Evolutionary conservation across 2,797 vertebrate species (phyloP).

Genomic region (Anas acuta): DNA sequence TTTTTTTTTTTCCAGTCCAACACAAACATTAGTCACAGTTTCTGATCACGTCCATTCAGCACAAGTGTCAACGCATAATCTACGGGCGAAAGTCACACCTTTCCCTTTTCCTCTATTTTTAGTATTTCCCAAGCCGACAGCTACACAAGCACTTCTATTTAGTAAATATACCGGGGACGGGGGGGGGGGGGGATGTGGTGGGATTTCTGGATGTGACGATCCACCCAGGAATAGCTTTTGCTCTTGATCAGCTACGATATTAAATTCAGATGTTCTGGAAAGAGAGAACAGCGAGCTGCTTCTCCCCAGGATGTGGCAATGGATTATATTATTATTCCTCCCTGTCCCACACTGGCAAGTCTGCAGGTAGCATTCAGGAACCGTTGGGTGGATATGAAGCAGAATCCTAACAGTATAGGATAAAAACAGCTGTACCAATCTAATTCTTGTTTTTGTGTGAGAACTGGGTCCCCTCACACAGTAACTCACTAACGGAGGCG

Average conservation of each 20-base stretch:
- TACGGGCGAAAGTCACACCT: neutral
- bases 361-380: neutral
- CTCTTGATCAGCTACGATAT: accelerated
- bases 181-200: neutral
- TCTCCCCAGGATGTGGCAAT: accelerated
- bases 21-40: neutral
- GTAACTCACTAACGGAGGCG: accelerated
- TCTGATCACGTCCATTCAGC: accelerated
- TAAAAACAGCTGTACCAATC: accelerated
- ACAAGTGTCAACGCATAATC: neutral
- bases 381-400: accelerated
- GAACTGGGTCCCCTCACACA: neutral
- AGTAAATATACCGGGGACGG: neutral
- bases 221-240: neutral
- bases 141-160: neutral
- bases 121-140: neutral
- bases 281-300: neutral
- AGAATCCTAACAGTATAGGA: neutral
- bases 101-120: neutral
- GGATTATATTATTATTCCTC: accelerated
- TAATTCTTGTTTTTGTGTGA: accelerated
- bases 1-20: neutral
- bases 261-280: neutral
- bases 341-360: neutral
- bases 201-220: accelerated